These are phyloP conservation scores for Lateolabrax maculatus DNA, from an alignment of 2,797 vertebrate genomes.

Conservation along the genomic window DNA sequence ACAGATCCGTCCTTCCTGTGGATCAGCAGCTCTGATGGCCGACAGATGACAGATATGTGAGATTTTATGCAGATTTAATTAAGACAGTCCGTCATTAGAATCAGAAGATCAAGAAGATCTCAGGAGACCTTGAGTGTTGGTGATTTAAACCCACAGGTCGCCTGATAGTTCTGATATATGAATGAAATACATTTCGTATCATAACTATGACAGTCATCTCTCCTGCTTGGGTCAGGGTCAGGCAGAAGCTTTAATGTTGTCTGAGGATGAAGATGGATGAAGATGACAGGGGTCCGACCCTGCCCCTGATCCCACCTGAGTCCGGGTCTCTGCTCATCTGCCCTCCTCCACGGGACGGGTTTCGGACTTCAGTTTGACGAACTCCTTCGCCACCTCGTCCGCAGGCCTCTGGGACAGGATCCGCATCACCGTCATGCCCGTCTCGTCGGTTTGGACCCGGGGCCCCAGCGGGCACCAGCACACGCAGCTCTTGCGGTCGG, in stretches of 20 bases:
- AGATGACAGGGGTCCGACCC: too few relatives aligned
- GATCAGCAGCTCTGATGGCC: not conserved
- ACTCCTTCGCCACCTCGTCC: conserved; percentile 96
- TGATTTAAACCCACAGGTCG: not conserved
- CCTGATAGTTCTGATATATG: not conserved
- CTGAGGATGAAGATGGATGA: conserved; percentile 23
- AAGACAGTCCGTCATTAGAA: not conserved
- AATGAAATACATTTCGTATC: not conserved
- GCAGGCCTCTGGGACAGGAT: conserved; percentile 95
- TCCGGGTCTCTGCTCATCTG: conserved; percentile 81
- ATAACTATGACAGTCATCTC: not conserved
- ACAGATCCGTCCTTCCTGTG: not conserved
- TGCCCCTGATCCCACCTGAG: not conserved
- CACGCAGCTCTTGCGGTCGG: conserved; percentile 92
- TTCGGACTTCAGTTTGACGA: conserved; percentile 95
- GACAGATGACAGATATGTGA: not conserved
- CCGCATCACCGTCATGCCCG: conserved; percentile 92
- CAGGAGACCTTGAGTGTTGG: not conserved
- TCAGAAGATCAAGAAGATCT: not conserved
- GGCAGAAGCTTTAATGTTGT: not conserved
- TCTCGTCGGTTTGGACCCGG: conserved; percentile 91
- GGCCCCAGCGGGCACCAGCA: conserved; percentile 96
- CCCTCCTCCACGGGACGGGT: conserved; percentile 93
- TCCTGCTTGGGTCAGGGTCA: not conserved
- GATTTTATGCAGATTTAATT: conserved; percentile 11